Percentiles rank a stretch among this genome's conserved stretches.
These are phyloP conservation scores for Hydraecia micacea DNA, from an alignment of 2,888 invertebrate genomes.

Conservation along the genomic window DNA sequence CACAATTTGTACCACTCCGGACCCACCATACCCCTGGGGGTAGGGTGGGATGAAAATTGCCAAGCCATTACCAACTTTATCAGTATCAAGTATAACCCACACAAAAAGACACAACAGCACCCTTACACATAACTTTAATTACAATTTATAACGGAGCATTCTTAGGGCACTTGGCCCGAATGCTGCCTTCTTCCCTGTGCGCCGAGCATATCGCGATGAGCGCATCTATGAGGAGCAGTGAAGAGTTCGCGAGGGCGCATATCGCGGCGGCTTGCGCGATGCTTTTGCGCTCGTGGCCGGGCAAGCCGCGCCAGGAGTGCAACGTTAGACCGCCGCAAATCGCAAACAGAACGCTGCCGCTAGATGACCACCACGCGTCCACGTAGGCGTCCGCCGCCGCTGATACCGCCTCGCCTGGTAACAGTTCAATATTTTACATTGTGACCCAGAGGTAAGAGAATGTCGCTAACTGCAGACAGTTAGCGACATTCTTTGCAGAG, in stretches of 20 bases:
- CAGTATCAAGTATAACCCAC: not conserved
- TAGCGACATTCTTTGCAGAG: not conserved
- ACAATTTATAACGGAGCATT: slow-evolving; percentile 49
- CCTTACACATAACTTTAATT: slow-evolving; percentile 61
- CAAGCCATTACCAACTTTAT: not conserved
- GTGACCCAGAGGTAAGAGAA: too few relatives aligned
- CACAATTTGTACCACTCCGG: not conserved
- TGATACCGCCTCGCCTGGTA: slow-evolving; percentile 83
- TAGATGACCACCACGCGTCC: slow-evolving; percentile 86
- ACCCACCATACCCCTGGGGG: too few relatives aligned
- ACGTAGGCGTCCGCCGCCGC: slow-evolving; percentile 85
- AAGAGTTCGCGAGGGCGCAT: slow-evolving; percentile 79
- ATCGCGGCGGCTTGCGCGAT: slow-evolving; percentile 78
- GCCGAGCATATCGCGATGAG: slow-evolving; percentile 81
- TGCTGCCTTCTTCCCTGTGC: slow-evolving; percentile 76
- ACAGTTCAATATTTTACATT: not conserved
- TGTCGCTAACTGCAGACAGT: too few relatives aligned
- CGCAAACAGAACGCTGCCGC: slow-evolving; percentile 80
- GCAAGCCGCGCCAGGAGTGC: slow-evolving; percentile 79
- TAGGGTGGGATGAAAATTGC: not conserved
- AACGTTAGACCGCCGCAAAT: slow-evolving; percentile 81
- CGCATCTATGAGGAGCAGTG: slow-evolving; percentile 79
- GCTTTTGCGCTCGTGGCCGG: slow-evolving; percentile 72
- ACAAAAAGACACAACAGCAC: slow-evolving; percentile 38
- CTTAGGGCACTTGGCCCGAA: slow-evolving; percentile 74